Evolutionary conservation across 2,888 invertebrate species (phyloP).

Genomic region (Polyommatus icarus): DNA sequence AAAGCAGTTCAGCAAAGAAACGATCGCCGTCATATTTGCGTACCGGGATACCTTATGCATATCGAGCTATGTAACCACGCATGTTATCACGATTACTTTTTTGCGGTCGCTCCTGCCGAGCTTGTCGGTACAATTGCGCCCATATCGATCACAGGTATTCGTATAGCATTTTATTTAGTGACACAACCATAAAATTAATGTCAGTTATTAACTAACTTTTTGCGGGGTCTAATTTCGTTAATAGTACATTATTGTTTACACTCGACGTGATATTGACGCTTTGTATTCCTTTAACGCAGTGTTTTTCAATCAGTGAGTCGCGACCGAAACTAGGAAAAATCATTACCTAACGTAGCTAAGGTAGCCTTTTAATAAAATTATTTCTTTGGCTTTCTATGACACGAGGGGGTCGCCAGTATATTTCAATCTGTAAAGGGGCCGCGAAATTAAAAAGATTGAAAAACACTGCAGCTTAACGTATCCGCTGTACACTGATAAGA

Average conservation of each 20-base stretch:
- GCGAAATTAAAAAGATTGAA: too few species aligned
- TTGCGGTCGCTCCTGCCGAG: constrained; percentile 37
- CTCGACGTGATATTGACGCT: background rate
- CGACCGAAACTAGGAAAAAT: too few species aligned
- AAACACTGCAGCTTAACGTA: background rate
- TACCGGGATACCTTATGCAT: constrained; percentile 31
- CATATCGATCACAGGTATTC: constrained; percentile 41
- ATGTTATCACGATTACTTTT: constrained; percentile 41
- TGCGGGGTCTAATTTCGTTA: constrained; percentile 19
- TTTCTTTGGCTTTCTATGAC: too few species aligned
- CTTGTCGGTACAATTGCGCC: constrained; percentile 40
- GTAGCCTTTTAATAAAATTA: too few species aligned
- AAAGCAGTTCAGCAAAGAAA: constrained; percentile 26
- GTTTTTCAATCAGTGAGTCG: too few species aligned
- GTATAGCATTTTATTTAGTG: constrained; percentile 34
- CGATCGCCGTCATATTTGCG: constrained; percentile 30
- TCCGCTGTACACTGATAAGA: background rate
- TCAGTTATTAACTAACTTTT: constrained; percentile 15
- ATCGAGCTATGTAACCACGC: constrained; percentile 35
- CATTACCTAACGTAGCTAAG: too few species aligned
- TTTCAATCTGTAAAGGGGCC: too few species aligned
- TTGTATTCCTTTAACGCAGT: background rate
- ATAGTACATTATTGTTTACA: constrained; percentile 20
- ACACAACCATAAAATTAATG: constrained; percentile 20
- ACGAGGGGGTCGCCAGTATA: too few species aligned